Evolutionary conservation across 2,888 invertebrate genomes (phyloP).

Genomic region (Periphyllus acericola): DNA sequence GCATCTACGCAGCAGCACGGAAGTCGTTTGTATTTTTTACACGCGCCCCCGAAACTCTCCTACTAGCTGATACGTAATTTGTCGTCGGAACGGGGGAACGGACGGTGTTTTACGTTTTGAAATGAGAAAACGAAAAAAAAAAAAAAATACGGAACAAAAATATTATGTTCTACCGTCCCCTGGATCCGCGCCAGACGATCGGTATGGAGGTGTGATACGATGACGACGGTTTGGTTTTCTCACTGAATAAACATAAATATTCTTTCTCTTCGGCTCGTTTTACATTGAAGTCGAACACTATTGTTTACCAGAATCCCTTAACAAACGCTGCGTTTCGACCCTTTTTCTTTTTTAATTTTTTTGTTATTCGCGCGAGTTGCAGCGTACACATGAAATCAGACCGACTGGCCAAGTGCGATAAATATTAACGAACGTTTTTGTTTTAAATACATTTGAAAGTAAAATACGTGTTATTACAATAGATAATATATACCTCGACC

Average conservation of each 20-base stretch:
- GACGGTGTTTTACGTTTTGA: not conserved
- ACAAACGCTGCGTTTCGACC: not conserved
- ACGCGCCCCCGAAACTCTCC: not conserved
- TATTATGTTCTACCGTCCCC: not conserved
- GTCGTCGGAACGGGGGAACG: not conserved
- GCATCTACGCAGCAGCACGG: too few species aligned
- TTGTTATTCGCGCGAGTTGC: not conserved
- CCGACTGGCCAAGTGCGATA: not conserved
- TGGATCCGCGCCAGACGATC: not conserved
- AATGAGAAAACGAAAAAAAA: not conserved
- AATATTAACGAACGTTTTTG: not conserved
- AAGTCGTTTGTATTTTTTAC: not conserved
- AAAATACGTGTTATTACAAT: not conserved
- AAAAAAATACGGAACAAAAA: not conserved
- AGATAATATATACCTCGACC: not conserved
- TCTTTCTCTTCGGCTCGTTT: not conserved
- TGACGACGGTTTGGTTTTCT: not conserved
- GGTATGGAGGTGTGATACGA: not conserved
- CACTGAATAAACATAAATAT: not conserved
- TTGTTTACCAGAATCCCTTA: slow-evolving; percentile 3
- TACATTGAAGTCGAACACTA: not conserved
- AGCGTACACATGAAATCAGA: too few species aligned
- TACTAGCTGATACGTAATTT: not conserved
- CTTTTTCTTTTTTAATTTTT: not conserved
- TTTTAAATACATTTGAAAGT: not conserved